Evolutionary conservation across 2,888 invertebrate species (phyloP).

Genomic region (Sphaerophoria rueppellii): DNA sequence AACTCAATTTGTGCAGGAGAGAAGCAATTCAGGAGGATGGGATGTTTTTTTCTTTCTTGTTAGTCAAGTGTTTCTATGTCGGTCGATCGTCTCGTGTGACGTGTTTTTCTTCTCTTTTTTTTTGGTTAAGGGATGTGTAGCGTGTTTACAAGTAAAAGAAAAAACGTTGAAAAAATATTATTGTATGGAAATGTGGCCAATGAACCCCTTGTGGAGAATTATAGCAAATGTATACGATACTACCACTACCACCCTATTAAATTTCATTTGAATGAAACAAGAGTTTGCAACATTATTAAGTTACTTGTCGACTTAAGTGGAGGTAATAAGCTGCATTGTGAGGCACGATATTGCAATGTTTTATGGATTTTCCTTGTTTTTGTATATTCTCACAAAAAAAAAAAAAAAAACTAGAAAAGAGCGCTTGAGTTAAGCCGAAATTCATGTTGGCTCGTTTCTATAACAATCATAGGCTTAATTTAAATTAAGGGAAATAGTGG

Average conservation of each 20-base stretch:
- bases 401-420: neutral
- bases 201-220: slow-evolving; percentile 54
- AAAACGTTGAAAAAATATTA: slow-evolving; percentile 44
- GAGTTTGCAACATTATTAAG: slow-evolving; percentile 13
- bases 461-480: too few species aligned
- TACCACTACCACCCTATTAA: slow-evolving; percentile 7
- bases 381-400: neutral
- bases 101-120: slow-evolving; percentile 18
- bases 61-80: slow-evolving; percentile 25
- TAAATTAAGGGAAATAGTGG: too few species aligned
- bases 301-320: slow-evolving; percentile 15
- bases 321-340: neutral
- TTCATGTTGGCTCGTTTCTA: too few species aligned
- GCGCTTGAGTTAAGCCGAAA: too few species aligned
- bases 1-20: neutral
- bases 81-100: slow-evolving; percentile 23
- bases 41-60: slow-evolving; percentile 39
- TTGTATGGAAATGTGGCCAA: slow-evolving; percentile 63
- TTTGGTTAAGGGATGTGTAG: neutral
- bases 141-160: slow-evolving; percentile 8
- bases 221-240: slow-evolving; percentile 5
- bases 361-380: neutral
- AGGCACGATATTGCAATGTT: neutral
- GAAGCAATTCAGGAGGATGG: slow-evolving; percentile 34
- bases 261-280: slow-evolving; percentile 8